Base-by-base conservation (phyloP, 2,797 vertebrate genomes). In the Psittacula derbiana region DNA sequence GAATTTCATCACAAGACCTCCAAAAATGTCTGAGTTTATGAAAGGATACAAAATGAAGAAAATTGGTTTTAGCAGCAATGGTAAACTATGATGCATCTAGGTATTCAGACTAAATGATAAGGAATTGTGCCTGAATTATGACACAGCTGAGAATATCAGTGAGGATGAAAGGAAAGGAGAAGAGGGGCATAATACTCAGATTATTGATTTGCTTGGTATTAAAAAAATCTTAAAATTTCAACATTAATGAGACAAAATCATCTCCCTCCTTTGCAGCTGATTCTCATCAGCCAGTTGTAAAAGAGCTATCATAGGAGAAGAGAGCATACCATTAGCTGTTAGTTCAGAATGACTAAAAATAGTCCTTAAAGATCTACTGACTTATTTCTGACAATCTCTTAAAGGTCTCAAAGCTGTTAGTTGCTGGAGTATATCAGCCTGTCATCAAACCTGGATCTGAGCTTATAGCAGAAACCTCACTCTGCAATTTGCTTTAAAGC, bases 291-390 rank as follows among this genome's bases (percentile, higher is more conserved):
- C 61, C 52, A 52, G 53, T 88, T 96, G 52, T 62, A 78, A 85
- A 86, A 92, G 83, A 94, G 50, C 82, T 88, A 36, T 85, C 55
- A 10, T 43, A 81, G 67, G 47, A 83, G 73, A 79, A 52, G 75
- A 80, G 74, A 93, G 49, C 60, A 30, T 81, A 50, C 70, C 33
- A 58, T 85, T 85, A 78, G 52, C 78, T 88, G 67, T 82, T 95
- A 88, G 69, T 83, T 95, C 4, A 15, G 86, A 93, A 86, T 96
- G 95, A 96, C 94, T 95, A 86, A 94, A 58, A 95, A 91, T 10
- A 88, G 41, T 62, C 9, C 78, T 82, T 93, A 88, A 95, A 95
- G 93, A 73, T 93, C 50, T 47, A 27, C 46, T 82, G 81, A 49
- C 73, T 66, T 73, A 47, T 93, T 93, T 88, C 62, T 93, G 88